Conservation (phyloP, 2,113 vertebrate species). For the Percopsis transmontana region DNA sequence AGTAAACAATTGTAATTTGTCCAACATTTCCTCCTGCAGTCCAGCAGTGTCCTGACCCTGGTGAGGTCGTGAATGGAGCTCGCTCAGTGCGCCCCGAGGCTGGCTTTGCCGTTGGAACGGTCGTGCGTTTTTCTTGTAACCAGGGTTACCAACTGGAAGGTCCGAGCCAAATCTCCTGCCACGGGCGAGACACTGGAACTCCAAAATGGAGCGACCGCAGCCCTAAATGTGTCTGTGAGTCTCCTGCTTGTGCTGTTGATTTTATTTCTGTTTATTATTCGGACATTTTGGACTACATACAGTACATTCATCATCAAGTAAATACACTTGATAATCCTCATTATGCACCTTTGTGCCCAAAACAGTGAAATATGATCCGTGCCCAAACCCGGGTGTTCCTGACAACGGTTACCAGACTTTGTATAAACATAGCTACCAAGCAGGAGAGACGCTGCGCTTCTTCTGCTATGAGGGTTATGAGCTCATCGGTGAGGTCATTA, state of each 20-base stretch:
- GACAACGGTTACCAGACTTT: conserved; percentile 92
- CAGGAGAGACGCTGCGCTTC: conserved; percentile 89
- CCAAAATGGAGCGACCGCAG: conserved; percentile 93
- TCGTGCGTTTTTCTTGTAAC: conserved; percentile 89
- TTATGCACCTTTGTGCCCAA: conserved; percentile 3
- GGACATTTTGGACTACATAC: background rate
- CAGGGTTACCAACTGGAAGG: conserved; percentile 90
- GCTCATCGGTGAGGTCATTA: conserved; percentile 90
- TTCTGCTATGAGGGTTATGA: conserved; percentile 94
- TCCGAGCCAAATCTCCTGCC: conserved; percentile 86
- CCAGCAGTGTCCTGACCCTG: conserved; percentile 88
- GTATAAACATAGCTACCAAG: conserved; percentile 93
- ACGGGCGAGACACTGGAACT: conserved; percentile 86
- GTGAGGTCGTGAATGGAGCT: conserved; percentile 88
- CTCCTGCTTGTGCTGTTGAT: background rate
- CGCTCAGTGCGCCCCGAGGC: conserved; percentile 84
- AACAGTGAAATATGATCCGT: conserved; percentile 92
- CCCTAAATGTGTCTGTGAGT: conserved; percentile 93
- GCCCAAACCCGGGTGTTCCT: conserved; percentile 89
- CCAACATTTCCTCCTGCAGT: conserved; percentile 64
- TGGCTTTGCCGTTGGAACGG: conserved; percentile 86
- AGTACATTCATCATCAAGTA: background rate
- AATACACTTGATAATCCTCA: background rate
- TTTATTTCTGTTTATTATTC: background rate
- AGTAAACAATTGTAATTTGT: background rate